Evolutionary conservation across 2,113 vertebrate genomes (phyloP), one percentile per base, ranked within the genome.

Genomic region (Maccullochella peelii): DNA sequence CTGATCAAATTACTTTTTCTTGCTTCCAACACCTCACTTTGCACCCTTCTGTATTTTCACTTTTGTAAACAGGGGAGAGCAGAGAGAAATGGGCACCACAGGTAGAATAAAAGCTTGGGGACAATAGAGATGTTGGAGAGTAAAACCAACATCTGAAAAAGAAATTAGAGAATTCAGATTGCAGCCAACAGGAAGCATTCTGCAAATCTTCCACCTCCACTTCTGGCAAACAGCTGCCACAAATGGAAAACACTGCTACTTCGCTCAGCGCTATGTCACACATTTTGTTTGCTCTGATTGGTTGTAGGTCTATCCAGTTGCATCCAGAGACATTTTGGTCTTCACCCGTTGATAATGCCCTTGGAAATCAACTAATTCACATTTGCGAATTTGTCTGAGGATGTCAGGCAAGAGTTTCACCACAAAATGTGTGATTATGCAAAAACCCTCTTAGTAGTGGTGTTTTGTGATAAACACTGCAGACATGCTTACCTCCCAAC

Each of bases 1-100:
- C 71, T 62, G 66, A 80, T 89, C 80, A 69, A 80, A 62, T 70
- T 2, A 42, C 57, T 73, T 74, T 73, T 72, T 80, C 65, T 67
- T 30, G 16, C 49, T 72, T 78, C 69, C 25, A 73, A 70, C 21
- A 55, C 11, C 1, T 79, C 70, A 83, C 47, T 81, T 77, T 82
- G 20, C 57, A 65, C 23, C 30, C 40, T 50, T 3, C 21, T 15
- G 4, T 67, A 58, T 74, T 79, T 71, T 52, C 18, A 25, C 55
- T 58, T 76, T 44, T 58, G 14, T 14, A 23, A 78, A 65, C 55
- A 40, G 10, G 23, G 16, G 10, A 16, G 68, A 70, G 50, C 36
- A 40, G 27, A 59, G 2, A 59, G 15, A 80, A 82, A 67, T 8
- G 12, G 55, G 62, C n/a, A 42, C 49, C 23, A 18, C 67, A 73